phyloP scores from a whole-genome alignment of 2,113 vertebrate species.

The Hippocampus abdominalis region DNA sequence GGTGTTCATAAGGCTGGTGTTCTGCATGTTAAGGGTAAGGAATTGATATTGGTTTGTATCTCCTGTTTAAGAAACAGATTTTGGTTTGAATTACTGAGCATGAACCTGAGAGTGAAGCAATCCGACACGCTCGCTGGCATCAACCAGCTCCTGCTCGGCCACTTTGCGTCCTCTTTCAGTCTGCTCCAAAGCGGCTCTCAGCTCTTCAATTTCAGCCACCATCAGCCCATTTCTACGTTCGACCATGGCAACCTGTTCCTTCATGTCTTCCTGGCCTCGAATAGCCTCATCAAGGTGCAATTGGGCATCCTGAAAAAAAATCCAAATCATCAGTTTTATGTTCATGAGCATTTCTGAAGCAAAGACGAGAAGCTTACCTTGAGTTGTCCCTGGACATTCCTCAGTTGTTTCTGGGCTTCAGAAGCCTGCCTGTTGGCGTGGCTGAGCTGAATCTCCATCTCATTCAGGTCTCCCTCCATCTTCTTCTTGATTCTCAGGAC shows the following conservation, averaged over 20 bases:
- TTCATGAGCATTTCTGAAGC: too few relatives aligned
- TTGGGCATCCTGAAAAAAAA: slow-evolving; percentile 74
- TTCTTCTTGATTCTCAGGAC: slow-evolving; percentile 73
- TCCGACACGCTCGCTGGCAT: slow-evolving; percentile 84
- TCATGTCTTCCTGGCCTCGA: slow-evolving; percentile 80
- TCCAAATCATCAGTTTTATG: background rate
- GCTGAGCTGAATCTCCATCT: slow-evolving; percentile 74
- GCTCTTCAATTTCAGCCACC: slow-evolving; percentile 62
- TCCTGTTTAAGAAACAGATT: background rate
- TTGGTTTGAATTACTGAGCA: background rate
- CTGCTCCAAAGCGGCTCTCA: slow-evolving; percentile 58
- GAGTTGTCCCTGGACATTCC: slow-evolving; percentile 68
- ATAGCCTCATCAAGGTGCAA: slow-evolving; percentile 82
- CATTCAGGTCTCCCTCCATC: slow-evolving; percentile 74
- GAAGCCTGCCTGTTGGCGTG: slow-evolving; percentile 73
- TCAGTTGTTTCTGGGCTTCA: slow-evolving; percentile 77
- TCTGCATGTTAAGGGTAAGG: slow-evolving; percentile 25
- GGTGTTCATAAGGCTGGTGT: slow-evolving; percentile 63
- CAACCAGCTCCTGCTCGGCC: slow-evolving; percentile 86
- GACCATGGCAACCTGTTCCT: slow-evolving; percentile 81
- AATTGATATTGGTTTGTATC: background rate
- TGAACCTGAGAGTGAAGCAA: slow-evolving; percentile 87
- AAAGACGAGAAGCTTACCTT: slow-evolving; percentile 56
- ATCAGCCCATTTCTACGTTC: slow-evolving; percentile 72
- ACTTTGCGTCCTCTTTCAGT: slow-evolving; percentile 76